A percentile compares a stretch with the other conserved stretches of the same genome.
phyloP scores from a whole-genome alignment of 2,888 invertebrate genomes.

The Microctonus brassicae region DNA sequence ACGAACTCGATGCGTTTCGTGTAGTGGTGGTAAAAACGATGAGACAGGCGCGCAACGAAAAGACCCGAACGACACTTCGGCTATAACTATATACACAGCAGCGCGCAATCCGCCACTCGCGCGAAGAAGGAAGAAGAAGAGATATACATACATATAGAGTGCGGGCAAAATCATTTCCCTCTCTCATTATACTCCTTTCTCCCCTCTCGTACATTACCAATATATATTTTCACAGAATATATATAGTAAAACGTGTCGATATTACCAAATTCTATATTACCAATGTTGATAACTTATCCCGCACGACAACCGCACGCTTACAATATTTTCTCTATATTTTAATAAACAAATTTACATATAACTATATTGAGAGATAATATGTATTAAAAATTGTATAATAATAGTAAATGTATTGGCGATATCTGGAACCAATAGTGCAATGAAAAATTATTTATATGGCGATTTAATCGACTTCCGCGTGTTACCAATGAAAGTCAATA shows the following conservation, averaged over 20 bases:
- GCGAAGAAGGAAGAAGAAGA: too few species aligned
- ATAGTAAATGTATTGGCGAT: not conserved
- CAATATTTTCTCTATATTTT: not conserved
- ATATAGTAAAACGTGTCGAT: conserved; percentile 21
- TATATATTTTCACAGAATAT: not conserved
- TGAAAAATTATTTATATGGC: conserved; percentile 34
- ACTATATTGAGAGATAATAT: too few species aligned
- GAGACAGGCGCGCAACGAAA: conserved; percentile 4
- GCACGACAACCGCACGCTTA: not conserved
- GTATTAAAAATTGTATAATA: not conserved
- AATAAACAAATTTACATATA: too few species aligned
- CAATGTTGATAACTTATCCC: conserved; percentile 9
- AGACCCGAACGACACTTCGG: conserved; percentile 5
- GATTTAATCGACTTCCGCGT: conserved; percentile 35
- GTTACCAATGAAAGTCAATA: conserved; percentile 35
- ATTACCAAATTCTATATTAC: conserved; percentile 15
- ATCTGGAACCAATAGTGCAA: not conserved
- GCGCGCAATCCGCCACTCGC: not conserved
- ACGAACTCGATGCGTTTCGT: not conserved
- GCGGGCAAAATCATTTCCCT: not conserved
- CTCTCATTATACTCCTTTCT: not conserved
- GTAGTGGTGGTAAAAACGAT: not conserved
- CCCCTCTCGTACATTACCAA: not conserved
- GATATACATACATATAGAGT: not conserved
- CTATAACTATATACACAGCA: not conserved